Evolutionary conservation across 2,113 vertebrate species (phyloP).

Genomic region (Orycteropus afer): DNA sequence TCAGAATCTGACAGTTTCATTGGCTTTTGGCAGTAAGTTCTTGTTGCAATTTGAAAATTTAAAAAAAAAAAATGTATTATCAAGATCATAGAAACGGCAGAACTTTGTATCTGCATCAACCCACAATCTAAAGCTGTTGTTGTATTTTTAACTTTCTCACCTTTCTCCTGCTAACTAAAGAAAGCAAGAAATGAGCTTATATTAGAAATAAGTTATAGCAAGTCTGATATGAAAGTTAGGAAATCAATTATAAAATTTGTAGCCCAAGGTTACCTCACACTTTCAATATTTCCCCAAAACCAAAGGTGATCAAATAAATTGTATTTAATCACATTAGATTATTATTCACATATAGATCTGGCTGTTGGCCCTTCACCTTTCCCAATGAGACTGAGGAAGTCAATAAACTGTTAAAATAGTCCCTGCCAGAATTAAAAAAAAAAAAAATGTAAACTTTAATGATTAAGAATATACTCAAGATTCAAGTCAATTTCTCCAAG

Average conservation of each 20-base stretch:
- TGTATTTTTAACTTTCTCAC: slow-evolving; percentile 2
- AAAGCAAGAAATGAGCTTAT: not conserved
- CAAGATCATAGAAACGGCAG: not conserved
- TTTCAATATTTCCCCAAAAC: not conserved
- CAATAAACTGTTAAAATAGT: slow-evolving; percentile 13
- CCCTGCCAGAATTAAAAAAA: not conserved
- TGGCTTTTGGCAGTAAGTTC: not conserved
- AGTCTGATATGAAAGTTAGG: not conserved
- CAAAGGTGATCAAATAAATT: slow-evolving; percentile 44
- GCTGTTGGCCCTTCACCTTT: not conserved
- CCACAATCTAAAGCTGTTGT: not conserved
- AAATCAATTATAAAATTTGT: not conserved
- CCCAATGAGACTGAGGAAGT: not conserved
- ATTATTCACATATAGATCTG: not conserved
- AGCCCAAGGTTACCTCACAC: not conserved
- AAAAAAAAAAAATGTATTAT: not conserved
- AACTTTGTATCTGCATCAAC: not conserved
- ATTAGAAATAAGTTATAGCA: not conserved
- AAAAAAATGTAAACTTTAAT: not conserved
- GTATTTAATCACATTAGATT: slow-evolving; percentile 34
- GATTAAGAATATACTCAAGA: slow-evolving; percentile 33
- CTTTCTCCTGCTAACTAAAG: not conserved
- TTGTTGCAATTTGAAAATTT: not conserved
- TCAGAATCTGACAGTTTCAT: not conserved
- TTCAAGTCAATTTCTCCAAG: slow-evolving; percentile 49